Conservation (phyloP, 2,888 invertebrate species). For the Acanthosepion esculentum region DNA sequence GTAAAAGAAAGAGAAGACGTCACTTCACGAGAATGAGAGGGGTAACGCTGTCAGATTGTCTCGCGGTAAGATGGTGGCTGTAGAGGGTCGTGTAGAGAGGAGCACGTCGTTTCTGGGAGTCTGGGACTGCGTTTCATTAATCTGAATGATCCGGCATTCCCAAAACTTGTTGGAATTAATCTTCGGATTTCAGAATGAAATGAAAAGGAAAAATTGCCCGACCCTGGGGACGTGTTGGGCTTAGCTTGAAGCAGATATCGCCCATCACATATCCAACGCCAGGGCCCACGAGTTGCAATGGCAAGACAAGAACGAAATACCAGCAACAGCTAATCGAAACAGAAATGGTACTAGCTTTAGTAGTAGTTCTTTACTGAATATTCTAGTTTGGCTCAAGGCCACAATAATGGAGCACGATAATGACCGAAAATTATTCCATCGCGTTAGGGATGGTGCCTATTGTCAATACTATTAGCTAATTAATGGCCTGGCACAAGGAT, state of each 20-base stretch:
- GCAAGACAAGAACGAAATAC: neutral
- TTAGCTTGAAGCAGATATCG: constrained; percentile 1
- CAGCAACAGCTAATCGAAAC: neutral
- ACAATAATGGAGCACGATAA: too few relatives aligned
- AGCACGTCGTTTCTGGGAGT: neutral
- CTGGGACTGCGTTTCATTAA: neutral
- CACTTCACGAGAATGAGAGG: neutral
- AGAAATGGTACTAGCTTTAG: neutral
- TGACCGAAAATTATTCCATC: too few relatives aligned
- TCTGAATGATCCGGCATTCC: constrained; percentile 7
- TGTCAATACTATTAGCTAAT: too few relatives aligned
- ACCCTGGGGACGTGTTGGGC: constrained; percentile 21
- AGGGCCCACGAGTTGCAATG: neutral
- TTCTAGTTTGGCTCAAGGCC: neutral
- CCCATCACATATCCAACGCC: neutral
- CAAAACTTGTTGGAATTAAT: constrained; percentile 33
- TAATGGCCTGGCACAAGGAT: too few relatives aligned
- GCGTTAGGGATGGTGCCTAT: too few relatives aligned
- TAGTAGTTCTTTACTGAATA: neutral
- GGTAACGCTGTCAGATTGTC: neutral
- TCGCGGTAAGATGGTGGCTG: neutral
- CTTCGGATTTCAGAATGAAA: neutral
- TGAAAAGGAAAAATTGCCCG: constrained; percentile 17
- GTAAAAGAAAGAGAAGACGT: neutral
- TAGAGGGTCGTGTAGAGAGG: neutral